phyloP scores from a whole-genome alignment of 2,888 invertebrate species.

The Melinaea menophilus region DNA sequence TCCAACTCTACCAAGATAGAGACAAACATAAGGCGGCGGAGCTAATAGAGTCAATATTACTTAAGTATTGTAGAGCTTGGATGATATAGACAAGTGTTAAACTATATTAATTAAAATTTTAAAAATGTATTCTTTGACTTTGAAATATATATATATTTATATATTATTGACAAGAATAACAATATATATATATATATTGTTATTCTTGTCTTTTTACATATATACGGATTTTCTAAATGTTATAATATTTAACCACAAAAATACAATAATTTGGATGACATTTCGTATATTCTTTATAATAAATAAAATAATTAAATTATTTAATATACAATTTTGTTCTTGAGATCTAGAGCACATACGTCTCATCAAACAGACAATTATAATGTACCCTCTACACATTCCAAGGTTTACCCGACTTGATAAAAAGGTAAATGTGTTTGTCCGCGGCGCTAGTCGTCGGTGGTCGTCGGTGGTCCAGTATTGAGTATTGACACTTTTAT shows the following conservation, averaged over 20 bases:
- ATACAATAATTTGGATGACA: neutral
- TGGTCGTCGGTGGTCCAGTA: slow-evolving; percentile 20
- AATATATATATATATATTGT: no score
- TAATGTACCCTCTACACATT: slow-evolving; percentile 27
- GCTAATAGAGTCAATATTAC: slow-evolving; percentile 35
- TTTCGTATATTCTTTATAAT: neutral
- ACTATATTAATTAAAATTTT: neutral
- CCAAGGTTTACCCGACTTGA: slow-evolving; percentile 35
- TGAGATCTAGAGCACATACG: no score
- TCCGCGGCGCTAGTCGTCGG: slow-evolving; percentile 25
- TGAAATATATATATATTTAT: no score
- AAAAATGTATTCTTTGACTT: no score
- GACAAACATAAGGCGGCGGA: slow-evolving; percentile 30
- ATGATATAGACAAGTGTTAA: slow-evolving; percentile 17
- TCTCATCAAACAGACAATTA: neutral
- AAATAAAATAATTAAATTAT: no score
- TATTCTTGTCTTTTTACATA: neutral
- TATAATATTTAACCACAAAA: no score
- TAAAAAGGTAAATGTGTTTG: slow-evolving; percentile 57
- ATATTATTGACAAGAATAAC: no score
- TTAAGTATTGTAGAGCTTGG: slow-evolving; percentile 28
- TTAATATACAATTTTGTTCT: no score
- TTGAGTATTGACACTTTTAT: slow-evolving; percentile 37
- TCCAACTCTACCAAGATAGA: slow-evolving; percentile 20
- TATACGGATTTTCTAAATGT: no score